Evolutionary conservation across 2,113 vertebrate genomes (phyloP).

Genomic region (Cariama cristata): DNA sequence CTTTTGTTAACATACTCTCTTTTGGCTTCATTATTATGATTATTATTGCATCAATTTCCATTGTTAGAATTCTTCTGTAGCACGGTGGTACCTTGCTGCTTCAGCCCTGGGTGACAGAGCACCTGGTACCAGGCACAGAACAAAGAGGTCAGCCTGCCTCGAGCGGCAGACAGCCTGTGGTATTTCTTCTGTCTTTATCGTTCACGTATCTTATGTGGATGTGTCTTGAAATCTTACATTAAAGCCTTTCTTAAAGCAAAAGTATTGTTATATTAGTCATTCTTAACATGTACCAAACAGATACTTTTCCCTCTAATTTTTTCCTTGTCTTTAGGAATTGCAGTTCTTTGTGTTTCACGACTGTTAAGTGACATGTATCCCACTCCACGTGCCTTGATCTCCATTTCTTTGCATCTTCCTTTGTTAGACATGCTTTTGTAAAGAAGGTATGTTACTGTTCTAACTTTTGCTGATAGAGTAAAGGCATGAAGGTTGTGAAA

Average conservation of each 20-base stretch:
- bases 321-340: not conserved
- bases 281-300: not conserved
- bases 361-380: not conserved
- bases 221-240: not conserved
- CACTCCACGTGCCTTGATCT: not conserved
- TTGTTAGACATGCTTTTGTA: not conserved
- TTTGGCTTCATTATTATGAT: not conserved
- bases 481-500: not conserved
- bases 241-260: not conserved
- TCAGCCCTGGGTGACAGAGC: not conserved
- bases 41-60: not conserved
- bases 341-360: not conserved
- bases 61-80: not conserved
- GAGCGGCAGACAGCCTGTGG: not conserved
- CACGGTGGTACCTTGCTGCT: not conserved
- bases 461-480: not conserved
- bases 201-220: accelerated
- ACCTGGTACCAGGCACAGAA: not conserved
- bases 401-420: not conserved
- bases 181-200: not conserved
- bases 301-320: not conserved
- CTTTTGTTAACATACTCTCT: not conserved
- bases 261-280: not conserved
- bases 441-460: not conserved
- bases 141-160: not conserved